phyloP scores from a whole-genome alignment of 2,888 invertebrate species.

The Synergus gifuensis region DNA sequence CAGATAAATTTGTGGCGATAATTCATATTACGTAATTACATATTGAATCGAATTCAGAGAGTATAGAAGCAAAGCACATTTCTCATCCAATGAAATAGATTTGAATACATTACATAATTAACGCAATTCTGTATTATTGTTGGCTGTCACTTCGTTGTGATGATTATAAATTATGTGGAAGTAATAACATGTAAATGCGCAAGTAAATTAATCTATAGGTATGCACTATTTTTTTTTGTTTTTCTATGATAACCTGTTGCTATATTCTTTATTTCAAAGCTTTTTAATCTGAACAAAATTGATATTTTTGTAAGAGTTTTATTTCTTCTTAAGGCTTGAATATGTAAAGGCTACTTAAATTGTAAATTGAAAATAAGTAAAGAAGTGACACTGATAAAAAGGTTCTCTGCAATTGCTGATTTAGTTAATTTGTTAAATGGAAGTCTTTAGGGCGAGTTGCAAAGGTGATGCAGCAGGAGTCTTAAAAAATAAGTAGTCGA shows the following conservation, averaged over 20 bases:
- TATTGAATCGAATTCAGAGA: neutral
- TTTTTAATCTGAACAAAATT: neutral
- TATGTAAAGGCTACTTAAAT: neutral
- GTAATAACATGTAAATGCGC: no score
- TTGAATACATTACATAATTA: neutral
- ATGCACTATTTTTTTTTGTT: no score
- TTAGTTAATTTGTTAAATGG: slow-evolving; percentile 19
- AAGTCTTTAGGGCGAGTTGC: neutral
- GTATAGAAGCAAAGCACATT: neutral
- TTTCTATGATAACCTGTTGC: neutral
- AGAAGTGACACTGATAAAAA: neutral
- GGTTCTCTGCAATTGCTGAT: neutral
- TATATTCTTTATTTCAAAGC: neutral
- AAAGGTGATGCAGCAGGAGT: neutral
- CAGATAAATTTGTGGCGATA: neutral
- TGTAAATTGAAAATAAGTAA: neutral
- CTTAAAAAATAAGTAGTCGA: slow-evolving; percentile 23
- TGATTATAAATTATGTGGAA: no score
- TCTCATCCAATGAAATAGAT: neutral
- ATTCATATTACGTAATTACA: neutral
- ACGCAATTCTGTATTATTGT: neutral
- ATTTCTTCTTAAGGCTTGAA: neutral
- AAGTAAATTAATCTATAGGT: no score
- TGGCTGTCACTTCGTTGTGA: no score
- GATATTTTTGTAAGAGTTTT: neutral